These are phyloP conservation scores for Sarcophaga variegata DNA, from an alignment of 2,888 invertebrate genomes.

Conservation along the genomic window DNA sequence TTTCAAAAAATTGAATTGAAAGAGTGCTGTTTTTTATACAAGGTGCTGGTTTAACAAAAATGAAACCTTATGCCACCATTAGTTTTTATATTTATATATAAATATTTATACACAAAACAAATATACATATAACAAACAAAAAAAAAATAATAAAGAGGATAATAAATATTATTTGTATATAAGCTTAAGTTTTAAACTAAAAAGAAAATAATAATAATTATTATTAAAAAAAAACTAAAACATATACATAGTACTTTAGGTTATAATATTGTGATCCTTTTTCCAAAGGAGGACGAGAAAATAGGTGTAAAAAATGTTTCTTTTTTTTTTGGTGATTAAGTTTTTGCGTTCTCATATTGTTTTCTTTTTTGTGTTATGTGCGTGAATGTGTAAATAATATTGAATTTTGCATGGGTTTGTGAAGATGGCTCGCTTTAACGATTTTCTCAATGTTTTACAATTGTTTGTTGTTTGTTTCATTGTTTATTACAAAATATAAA, in stretches of 20 bases:
- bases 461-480: not conserved
- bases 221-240: constrained; percentile 21
- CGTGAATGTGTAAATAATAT: constrained; percentile 49
- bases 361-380: constrained; percentile 49
- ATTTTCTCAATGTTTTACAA: not conserved
- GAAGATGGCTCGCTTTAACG: not conserved
- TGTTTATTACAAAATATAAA: not conserved
- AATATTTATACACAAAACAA: constrained; percentile 38
- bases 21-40: constrained; percentile 47
- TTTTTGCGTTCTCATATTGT: constrained; percentile 15
- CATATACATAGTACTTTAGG: constrained; percentile 29
- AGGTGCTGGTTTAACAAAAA: constrained; percentile 54
- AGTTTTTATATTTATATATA: constrained; percentile 29
- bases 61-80: constrained; percentile 51
- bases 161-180: constrained; percentile 61
- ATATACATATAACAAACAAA: constrained; percentile 54
- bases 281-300: constrained; percentile 25
- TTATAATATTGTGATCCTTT: constrained; percentile 33
- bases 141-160: constrained; percentile 20
- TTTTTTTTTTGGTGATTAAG: constrained; percentile 62
- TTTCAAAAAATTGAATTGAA: not conserved
- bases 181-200: constrained; percentile 43
- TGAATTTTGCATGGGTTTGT: constrained; percentile 22
- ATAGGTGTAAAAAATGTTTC: constrained; percentile 45
- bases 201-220: constrained; percentile 29